Evolutionary conservation across 2,888 invertebrate species (phyloP), one percentile per base, ranked within the genome.

Genomic region (Mimas tiliae): DNA sequence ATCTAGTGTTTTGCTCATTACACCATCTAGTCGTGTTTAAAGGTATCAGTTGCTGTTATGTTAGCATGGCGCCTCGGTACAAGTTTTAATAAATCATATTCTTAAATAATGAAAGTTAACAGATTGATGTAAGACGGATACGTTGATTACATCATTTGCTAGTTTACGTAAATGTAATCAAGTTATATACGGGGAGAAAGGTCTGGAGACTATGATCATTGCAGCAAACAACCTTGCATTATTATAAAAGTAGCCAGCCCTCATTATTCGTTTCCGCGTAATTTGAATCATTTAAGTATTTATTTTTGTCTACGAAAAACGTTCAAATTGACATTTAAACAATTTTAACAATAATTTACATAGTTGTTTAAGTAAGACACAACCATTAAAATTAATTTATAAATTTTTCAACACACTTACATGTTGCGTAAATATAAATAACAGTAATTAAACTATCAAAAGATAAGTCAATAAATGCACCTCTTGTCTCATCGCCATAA

Each of bases 111-210:
- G 58, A 58, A 58, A 58, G 58, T 42, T 19, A 42, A 55, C 38
- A 58, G 58, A 58, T 58, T 58, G 58, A 58, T 58, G 38, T 38
- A 42, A 58, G 58, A 58, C 58, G 7, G 58, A 58, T 19, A 42
- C 12, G 58, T 38, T 19, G 6, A 58, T 58, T 58, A 58, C 42
- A 38, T 58, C n/a, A 58, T 42, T 38, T n/a, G 58, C 16, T 58
- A 58, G 58, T 58, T 58, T 58, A 58, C 58, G 58, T 58, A 58
- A 58, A 58, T 58, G 58, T 38, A 58, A 19, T 38, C 19, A 42
- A 58, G 58, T 38, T 58, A 42, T 42, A 58, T 58, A 58, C 58
- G 58, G 58, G 42, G 58, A 58, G 58, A 58, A 58, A 58, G 58
- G 58, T 38, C 38, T 58, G 42, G 58, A 50, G 42, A 58, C 58